Conservation (phyloP, 2,797 vertebrate species). For the Nyctalus aviator region DNA sequence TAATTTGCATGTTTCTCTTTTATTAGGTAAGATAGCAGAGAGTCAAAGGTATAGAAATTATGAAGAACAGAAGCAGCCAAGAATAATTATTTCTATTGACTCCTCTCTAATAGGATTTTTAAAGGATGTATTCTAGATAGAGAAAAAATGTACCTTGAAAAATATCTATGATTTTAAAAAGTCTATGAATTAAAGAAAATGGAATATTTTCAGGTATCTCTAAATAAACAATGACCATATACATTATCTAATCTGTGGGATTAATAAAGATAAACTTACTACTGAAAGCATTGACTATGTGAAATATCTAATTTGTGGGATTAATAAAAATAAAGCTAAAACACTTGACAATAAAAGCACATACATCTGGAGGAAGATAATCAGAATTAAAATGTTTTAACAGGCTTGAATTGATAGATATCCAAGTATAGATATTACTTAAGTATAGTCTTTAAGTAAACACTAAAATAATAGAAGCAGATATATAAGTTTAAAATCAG, state of each 20-base stretch:
- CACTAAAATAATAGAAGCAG: neutral
- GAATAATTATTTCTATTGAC: neutral
- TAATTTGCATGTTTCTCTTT: no score
- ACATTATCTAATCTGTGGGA: neutral
- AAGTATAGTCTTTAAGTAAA: neutral
- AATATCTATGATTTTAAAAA: constrained; percentile 20
- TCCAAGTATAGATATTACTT: neutral
- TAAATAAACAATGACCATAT: constrained; percentile 27
- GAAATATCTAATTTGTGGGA: neutral
- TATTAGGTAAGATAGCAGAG: neutral
- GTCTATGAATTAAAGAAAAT: neutral
- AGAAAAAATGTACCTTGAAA: neutral
- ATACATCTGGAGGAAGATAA: neutral
- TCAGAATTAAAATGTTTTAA: neutral
- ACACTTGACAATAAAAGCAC: neutral
- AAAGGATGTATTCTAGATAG: neutral
- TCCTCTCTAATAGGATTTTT: neutral
- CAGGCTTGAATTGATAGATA: neutral
- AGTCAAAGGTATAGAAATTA: neutral
- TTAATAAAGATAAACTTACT: neutral
- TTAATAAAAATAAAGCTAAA: constrained; percentile 28
- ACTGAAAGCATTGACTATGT: neutral
- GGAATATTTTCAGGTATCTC: neutral
- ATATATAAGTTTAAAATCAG: neutral
- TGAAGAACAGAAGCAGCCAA: neutral